A percentile compares a stretch with the other conserved stretches of the same genome.
These are phyloP conservation scores for Leucophenga montana DNA, from an alignment of 2,888 invertebrate genomes.

Conservation along the genomic window DNA sequence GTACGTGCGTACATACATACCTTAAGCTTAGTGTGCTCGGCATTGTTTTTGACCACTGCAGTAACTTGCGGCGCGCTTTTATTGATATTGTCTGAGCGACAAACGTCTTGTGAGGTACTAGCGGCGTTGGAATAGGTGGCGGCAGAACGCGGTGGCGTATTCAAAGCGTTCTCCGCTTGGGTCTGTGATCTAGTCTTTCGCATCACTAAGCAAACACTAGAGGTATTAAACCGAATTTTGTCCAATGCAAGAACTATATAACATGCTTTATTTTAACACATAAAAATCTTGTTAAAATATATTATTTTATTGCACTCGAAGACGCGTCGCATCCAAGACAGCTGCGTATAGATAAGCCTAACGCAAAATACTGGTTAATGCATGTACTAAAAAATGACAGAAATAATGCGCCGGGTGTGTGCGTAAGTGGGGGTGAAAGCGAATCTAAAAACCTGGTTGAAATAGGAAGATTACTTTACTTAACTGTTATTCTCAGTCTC, in stretches of 20 bases:
- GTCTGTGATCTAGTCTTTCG: slow-evolving; percentile 73
- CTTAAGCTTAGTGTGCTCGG: slow-evolving; percentile 47
- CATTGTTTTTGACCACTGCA: slow-evolving; percentile 23
- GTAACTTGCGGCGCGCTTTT: slow-evolving; percentile 26
- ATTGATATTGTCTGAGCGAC: slow-evolving; percentile 36
- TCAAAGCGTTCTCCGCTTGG: slow-evolving; percentile 69
- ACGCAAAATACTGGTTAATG: no score
- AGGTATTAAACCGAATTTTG: neutral
- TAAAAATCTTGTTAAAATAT: neutral
- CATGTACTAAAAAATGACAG: no score
- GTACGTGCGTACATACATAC: no score
- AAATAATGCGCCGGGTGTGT: no score
- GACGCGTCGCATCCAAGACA: neutral
- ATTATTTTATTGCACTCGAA: neutral
- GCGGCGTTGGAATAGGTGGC: slow-evolving; percentile 20
- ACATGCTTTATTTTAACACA: neutral
- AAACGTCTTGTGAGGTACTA: neutral
- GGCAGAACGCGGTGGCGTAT: slow-evolving; percentile 16
- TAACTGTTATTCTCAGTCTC: no score
- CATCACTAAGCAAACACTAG: slow-evolving; percentile 57
- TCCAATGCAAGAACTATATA: neutral
- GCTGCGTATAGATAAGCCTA: neutral
- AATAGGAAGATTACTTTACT: no score
- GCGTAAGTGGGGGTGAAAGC: no score
- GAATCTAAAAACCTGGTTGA: no score